Conservation (phyloP, 1,140 invertebrate genomes). For the Trypoxylus dichotomus region DNA sequence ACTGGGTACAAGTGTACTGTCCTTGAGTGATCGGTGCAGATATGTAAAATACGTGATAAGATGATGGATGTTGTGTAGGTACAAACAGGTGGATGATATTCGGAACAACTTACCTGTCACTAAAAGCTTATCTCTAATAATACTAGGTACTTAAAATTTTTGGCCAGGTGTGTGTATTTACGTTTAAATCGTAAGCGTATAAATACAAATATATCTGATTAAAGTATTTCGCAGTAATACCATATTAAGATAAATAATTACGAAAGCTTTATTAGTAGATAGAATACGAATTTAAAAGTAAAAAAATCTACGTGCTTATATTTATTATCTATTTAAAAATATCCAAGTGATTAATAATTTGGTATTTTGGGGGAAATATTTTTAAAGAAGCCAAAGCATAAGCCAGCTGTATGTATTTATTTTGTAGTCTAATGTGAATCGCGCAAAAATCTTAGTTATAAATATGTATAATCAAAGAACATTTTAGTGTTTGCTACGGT, state of each 20-base stretch:
- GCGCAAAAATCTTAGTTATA: too few relatives aligned
- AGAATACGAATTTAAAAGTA: too few relatives aligned
- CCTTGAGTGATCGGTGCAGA: background rate
- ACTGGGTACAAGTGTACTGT: background rate
- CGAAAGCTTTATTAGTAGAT: too few relatives aligned
- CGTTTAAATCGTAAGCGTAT: background rate
- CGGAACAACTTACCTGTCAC: slow-evolving; percentile 10
- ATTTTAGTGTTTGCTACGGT: too few relatives aligned
- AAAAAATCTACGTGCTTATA: too few relatives aligned
- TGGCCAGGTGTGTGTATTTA: background rate
- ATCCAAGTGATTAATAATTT: too few relatives aligned
- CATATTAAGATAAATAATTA: background rate
- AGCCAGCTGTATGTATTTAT: too few relatives aligned
- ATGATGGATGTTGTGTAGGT: background rate
- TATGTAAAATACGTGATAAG: slow-evolving; percentile 6
- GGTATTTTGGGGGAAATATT: too few relatives aligned
- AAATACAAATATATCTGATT: background rate
- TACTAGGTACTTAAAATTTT: slow-evolving; percentile 3
- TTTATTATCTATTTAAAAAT: too few relatives aligned
- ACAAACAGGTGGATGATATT: slow-evolving; percentile 15
- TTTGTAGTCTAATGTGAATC: too few relatives aligned
- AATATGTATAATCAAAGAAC: too few relatives aligned
- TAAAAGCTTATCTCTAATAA: slow-evolving; percentile 10
- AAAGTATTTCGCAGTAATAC: background rate
- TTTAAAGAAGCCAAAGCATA: too few relatives aligned